These are phyloP conservation scores for Lamproptera curius DNA, from an alignment of 2,888 invertebrate species.

Conservation along the genomic window DNA sequence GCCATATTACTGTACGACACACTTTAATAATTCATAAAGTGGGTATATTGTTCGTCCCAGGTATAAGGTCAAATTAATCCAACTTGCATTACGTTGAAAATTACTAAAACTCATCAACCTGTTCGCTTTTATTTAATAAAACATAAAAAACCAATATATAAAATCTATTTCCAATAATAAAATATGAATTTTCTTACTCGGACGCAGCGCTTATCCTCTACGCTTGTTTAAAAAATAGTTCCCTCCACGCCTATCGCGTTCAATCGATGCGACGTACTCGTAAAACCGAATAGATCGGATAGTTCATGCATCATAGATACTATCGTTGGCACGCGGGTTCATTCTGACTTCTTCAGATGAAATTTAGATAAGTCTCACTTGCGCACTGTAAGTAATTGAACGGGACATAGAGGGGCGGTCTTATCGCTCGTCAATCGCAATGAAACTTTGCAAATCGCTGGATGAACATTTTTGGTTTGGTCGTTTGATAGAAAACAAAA, in stretches of 20 bases:
- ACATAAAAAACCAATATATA: background rate
- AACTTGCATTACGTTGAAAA: background rate
- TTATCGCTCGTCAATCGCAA: conserved; percentile 70
- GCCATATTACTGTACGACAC: too few species aligned
- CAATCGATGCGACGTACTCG: conserved; percentile 48
- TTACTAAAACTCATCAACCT: background rate
- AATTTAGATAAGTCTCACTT: conserved; percentile 58
- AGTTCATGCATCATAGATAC: conserved; percentile 21
- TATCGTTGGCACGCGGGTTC: conserved; percentile 28
- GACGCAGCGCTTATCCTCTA: background rate
- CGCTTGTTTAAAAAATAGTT: conserved; percentile 27
- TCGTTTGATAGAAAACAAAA: too few species aligned
- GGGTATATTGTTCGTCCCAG: too few species aligned
- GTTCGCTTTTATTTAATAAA: background rate
- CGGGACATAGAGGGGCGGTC: conserved; percentile 46
- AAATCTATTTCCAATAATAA: background rate
- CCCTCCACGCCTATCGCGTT: conserved; percentile 43
- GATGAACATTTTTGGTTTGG: too few species aligned
- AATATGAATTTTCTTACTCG: background rate
- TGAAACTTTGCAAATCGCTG: conserved; percentile 64
- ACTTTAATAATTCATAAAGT: too few species aligned
- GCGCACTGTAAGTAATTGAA: conserved; percentile 68
- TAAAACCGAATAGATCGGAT: conserved; percentile 48
- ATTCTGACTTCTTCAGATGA: conserved; percentile 61
- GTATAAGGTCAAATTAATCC: background rate